Conservation (phyloP, 2,113 vertebrate species). For the Xenopus borealis region DNA sequence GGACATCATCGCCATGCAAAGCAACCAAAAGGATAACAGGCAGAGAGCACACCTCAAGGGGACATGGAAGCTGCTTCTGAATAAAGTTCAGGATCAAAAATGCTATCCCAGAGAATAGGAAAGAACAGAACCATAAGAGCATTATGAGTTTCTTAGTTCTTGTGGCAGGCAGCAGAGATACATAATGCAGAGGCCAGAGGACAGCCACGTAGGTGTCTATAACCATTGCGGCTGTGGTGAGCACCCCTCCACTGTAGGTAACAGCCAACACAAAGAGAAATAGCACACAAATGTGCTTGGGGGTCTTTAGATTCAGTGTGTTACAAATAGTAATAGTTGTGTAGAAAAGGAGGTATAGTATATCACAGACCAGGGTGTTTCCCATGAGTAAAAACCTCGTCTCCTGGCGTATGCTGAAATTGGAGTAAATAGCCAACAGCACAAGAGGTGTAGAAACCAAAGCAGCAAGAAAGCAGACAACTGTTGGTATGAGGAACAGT, state of each 20-base stretch:
- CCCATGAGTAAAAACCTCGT: conserved; percentile 71
- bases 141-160: conserved; percentile 56
- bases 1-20: conserved; percentile 55
- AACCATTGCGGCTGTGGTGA: conserved; percentile 66
- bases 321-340: conserved; percentile 60
- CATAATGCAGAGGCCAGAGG: conserved; percentile 64
- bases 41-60: conserved; percentile 58
- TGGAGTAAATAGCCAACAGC: conserved; percentile 65
- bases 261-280: conserved; percentile 61
- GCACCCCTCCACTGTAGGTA: conserved; percentile 63
- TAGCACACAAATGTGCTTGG: conserved; percentile 58
- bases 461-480: conserved; percentile 58
- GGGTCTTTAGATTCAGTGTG: conserved; percentile 50
- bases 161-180: conserved; percentile 58
- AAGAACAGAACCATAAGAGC: conserved; percentile 55
- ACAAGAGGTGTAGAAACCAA: conserved; percentile 62
- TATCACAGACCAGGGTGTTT: conserved; percentile 66
- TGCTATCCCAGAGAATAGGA: conserved; percentile 56
- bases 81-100: conserved; percentile 57
- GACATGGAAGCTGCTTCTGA: conserved; percentile 51
- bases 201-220: conserved; percentile 69
- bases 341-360: conserved; percentile 67
- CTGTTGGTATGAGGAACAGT: conserved; percentile 63
- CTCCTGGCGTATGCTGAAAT: conserved; percentile 59
- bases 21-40: conserved; percentile 62